Conservation (phyloP, 2,113 vertebrate species). For the Naja naja region DNA sequence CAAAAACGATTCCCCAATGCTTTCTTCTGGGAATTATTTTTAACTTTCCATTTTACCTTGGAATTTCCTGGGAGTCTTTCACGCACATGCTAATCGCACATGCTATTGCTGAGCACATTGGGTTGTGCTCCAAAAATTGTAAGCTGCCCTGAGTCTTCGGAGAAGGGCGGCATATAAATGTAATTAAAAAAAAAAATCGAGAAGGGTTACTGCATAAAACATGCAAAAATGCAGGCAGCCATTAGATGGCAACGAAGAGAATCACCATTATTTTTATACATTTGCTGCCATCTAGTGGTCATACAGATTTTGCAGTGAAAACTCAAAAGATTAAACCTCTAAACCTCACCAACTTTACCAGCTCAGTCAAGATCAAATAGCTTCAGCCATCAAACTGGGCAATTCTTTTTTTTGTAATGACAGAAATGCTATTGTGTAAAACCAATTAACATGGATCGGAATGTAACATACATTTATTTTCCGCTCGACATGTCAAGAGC, state of each 20-base stretch:
- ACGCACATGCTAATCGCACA: background rate
- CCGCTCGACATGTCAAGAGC: slow-evolving; percentile 48
- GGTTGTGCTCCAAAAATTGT: too few relatives aligned
- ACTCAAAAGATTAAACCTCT: background rate
- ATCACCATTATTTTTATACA: background rate
- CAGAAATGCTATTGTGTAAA: background rate
- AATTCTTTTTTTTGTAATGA: background rate
- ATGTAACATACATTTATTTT: slow-evolving; percentile 49
- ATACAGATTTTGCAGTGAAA: background rate
- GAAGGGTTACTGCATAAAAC: background rate
- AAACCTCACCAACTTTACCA: background rate
- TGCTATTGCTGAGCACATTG: too few relatives aligned
- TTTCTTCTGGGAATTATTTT: background rate
- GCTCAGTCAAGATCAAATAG: background rate
- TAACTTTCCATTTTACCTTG: background rate
- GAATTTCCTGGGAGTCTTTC: background rate
- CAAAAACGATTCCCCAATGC: background rate
- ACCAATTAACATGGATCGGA: background rate
- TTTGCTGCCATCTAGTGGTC: background rate
- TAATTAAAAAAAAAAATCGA: too few relatives aligned
- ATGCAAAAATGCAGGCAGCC: background rate
- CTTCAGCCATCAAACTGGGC: background rate
- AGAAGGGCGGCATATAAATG: too few relatives aligned
- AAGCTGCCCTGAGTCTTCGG: too few relatives aligned
- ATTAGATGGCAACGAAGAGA: background rate